Percentiles rank a stretch among this genome's conserved stretches.
These are phyloP conservation scores for Heteromyza rotundicornis DNA, from an alignment of 2,888 invertebrate genomes.

Conservation along the genomic window DNA sequence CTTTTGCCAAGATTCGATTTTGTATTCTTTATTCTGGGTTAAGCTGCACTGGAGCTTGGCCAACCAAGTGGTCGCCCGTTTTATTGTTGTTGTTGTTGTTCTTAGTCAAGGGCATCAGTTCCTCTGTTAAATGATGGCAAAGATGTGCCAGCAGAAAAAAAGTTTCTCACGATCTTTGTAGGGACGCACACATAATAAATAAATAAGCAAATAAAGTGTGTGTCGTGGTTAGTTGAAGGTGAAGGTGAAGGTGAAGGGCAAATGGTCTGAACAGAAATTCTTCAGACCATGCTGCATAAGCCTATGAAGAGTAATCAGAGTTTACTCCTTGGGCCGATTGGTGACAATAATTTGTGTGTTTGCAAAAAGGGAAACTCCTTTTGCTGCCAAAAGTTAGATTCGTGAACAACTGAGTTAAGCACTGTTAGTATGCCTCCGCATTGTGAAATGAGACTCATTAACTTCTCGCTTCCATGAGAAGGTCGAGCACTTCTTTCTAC, in stretches of 20 bases:
- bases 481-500: too few species aligned
- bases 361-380: too few species aligned
- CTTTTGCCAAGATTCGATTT: background rate
- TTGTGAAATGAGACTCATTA: too few species aligned
- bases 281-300: background rate
- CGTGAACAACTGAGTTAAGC: too few species aligned
- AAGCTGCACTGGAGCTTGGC: slow-evolving; percentile 19
- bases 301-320: background rate
- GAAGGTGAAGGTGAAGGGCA: too few species aligned
- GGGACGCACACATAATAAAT: too few species aligned
- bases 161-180: slow-evolving; percentile 39
- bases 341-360: too few species aligned
- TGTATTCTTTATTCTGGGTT: slow-evolving; percentile 9
- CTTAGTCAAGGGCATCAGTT: slow-evolving; percentile 28
- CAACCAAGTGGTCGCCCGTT: slow-evolving; percentile 29
- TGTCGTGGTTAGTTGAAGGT: too few species aligned
- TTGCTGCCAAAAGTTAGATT: too few species aligned
- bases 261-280: too few species aligned
- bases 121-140: background rate
- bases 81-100: slow-evolving; percentile 12
- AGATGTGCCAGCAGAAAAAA: slow-evolving; percentile 2
- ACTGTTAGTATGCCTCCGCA: too few species aligned
- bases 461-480: too few species aligned
- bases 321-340: slow-evolving; percentile 3
- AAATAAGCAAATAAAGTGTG: slow-evolving; percentile 31